A percentile compares a stretch with the other conserved stretches of the same genome.
phyloP scores from a whole-genome alignment of 1,140 invertebrate genomes.

The Aphis gossypii region DNA sequence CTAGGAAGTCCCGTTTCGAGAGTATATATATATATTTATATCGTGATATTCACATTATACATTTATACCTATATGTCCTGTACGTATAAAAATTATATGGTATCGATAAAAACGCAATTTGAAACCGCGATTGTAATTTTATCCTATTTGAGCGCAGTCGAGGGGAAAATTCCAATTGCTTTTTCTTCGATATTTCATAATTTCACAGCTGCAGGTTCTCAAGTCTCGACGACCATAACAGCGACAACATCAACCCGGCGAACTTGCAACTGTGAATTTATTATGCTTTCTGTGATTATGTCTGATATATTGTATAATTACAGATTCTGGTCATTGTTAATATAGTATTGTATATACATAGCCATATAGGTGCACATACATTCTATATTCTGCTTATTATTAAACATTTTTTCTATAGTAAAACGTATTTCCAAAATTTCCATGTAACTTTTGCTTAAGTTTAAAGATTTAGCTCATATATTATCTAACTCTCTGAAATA shows the following conservation, averaged over 20 bases:
- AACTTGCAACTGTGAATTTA: background rate
- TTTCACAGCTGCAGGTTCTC: background rate
- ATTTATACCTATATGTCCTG: background rate
- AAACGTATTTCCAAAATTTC: background rate
- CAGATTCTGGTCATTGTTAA: background rate
- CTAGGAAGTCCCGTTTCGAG: background rate
- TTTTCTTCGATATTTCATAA: background rate
- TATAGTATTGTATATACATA: background rate
- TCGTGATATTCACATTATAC: background rate
- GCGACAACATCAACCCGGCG: background rate
- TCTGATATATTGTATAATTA: background rate
- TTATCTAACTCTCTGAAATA: background rate
- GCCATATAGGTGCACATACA: no score
- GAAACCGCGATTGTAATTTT: slow-evolving; percentile 19
- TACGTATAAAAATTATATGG: background rate
- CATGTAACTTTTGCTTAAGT: background rate
- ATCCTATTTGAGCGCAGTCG: background rate
- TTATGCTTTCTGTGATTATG: background rate
- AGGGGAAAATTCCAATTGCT: slow-evolving; percentile 6
- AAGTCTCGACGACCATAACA: background rate
- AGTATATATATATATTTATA: background rate
- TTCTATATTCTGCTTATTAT: background rate
- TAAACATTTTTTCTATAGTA: background rate
- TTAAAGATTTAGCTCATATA: background rate
- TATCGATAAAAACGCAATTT: background rate